These are phyloP conservation scores for Syritta pipiens DNA, from an alignment of 2,888 invertebrate genomes.

Conservation along the genomic window DNA sequence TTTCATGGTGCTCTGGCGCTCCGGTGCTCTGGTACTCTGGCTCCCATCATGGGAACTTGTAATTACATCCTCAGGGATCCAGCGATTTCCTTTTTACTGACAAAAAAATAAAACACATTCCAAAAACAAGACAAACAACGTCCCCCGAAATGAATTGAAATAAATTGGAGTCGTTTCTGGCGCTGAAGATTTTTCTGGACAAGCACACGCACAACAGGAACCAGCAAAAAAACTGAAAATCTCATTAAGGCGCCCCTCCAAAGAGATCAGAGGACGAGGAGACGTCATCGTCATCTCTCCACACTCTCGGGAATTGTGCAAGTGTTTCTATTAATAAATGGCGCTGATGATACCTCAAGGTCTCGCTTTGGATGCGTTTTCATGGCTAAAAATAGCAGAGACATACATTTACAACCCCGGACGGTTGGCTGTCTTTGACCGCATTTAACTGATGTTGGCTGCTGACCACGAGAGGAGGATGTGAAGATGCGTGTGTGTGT, in stretches of 20 bases:
- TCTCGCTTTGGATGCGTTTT: not conserved
- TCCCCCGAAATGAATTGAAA: slow-evolving; percentile 49
- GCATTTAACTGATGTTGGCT: slow-evolving; percentile 20
- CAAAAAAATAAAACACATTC: not conserved
- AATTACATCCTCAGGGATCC: slow-evolving; percentile 63
- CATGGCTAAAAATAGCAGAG: slow-evolving; percentile 57
- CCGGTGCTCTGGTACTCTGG: no score
- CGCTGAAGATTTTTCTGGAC: no score
- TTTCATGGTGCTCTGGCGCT: no score
- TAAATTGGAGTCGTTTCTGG: slow-evolving; percentile 49
- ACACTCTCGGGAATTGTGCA: not conserved
- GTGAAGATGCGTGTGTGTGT: slow-evolving; percentile 27
- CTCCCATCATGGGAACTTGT: slow-evolving; percentile 54
- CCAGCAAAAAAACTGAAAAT: slow-evolving; percentile 11
- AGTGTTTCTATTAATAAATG: slow-evolving; percentile 64
- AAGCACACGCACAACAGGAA: no score
- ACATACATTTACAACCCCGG: slow-evolving; percentile 46
- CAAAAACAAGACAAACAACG: slow-evolving; percentile 30
- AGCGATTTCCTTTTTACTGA: slow-evolving; percentile 33
- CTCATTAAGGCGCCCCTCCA: slow-evolving; percentile 49
- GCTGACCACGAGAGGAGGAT: slow-evolving; percentile 24
- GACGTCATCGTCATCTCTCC: slow-evolving; percentile 1
- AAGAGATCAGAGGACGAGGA: slow-evolving; percentile 4
- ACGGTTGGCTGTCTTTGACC: slow-evolving; percentile 44
- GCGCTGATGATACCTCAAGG: slow-evolving; percentile 66